These are phyloP conservation scores for Chelidonichthys spinosus DNA, from an alignment of 2,797 vertebrate genomes.

Conservation along the genomic window DNA sequence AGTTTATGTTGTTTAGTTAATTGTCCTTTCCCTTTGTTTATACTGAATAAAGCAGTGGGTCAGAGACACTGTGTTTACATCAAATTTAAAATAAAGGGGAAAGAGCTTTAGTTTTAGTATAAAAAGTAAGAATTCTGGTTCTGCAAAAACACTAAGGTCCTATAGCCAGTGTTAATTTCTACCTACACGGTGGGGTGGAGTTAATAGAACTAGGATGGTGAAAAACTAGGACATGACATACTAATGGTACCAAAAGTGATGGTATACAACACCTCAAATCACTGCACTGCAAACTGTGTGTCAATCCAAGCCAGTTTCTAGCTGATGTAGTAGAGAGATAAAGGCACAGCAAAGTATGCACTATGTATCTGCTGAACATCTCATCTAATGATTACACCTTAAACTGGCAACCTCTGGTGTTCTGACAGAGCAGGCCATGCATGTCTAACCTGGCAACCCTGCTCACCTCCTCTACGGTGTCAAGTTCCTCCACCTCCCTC, in stretches of 20 bases:
- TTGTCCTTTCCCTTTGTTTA: background rate
- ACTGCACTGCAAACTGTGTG: conserved; percentile 43
- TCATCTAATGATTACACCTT: conserved; percentile 40
- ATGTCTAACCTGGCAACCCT: conserved; percentile 75
- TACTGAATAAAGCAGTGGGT: background rate
- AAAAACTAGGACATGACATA: conserved; percentile 42
- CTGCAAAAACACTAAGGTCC: conserved; percentile 62
- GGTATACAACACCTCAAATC: conserved; percentile 16
- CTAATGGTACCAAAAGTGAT: conserved; percentile 33
- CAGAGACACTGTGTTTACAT: background rate
- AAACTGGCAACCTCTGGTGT: conserved; percentile 44
- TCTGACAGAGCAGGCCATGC: conserved; percentile 72
- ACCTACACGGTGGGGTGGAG: conserved; percentile 63
- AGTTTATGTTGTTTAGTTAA: background rate
- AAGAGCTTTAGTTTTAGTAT: background rate
- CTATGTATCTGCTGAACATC: conserved; percentile 16
- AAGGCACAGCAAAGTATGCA: conserved; percentile 32
- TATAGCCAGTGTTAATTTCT: conserved; percentile 56
- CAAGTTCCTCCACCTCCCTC: conserved; percentile 90
- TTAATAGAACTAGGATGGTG: conserved; percentile 69
- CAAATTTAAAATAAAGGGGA: background rate
- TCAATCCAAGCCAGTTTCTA: conserved; percentile 39
- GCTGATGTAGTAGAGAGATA: conserved; percentile 27
- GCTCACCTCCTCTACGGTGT: conserved; percentile 92
- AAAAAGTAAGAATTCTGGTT: conserved; percentile 21